Base-by-base conservation (phyloP, 2,888 invertebrate species). In the Napeogenes inachia region DNA sequence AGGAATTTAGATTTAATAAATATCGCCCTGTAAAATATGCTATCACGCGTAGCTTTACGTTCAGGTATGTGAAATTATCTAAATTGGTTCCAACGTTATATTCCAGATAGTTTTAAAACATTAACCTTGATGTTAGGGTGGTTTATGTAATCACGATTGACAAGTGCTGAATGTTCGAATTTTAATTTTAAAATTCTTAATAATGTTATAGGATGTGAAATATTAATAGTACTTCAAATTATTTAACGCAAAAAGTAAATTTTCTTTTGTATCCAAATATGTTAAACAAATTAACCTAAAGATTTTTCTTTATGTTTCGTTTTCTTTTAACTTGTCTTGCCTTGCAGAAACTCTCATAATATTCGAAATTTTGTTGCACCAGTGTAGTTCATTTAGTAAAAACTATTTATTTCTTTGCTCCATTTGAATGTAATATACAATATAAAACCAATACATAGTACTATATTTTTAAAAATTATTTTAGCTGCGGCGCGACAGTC, bases 1-100 rank as follows among this genome's bases (percentile, higher is more conserved):
- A 78, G 79, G 3, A 78, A 76, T 62, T 68, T 59, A 63, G 70
- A 72, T 77, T 72, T 71, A 70, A 72, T 73, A 57, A 65, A 78
- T 77, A 78, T 79, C 81, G 73, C 72, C 72, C 70, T 71, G 68
- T 70, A 73, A 92, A 92, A 90, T 62, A 94, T 94, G 94, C 86
- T 94, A 81, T 94, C 94, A 73, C 93, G 94, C 78, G 91, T 92
- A 82, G 92, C 93, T 84, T 89, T 93, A 84, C 92, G 93, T 82
- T 91, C 93, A 91, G 93, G 94, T 94, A 92, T 83, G 87, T 80
- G 57, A 62, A 65, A 66, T 69, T 66, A 63, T 56, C 38, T 60
- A 59, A 56, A 60, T 10, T 8, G 5, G 8, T 42, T 42, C 45
- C 35, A 33, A 6, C 13, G 56, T 56, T 42, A 60, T 60, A 55